Base-by-base conservation (phyloP, 2,113 vertebrate species). In the Chaetops frenatus region DNA sequence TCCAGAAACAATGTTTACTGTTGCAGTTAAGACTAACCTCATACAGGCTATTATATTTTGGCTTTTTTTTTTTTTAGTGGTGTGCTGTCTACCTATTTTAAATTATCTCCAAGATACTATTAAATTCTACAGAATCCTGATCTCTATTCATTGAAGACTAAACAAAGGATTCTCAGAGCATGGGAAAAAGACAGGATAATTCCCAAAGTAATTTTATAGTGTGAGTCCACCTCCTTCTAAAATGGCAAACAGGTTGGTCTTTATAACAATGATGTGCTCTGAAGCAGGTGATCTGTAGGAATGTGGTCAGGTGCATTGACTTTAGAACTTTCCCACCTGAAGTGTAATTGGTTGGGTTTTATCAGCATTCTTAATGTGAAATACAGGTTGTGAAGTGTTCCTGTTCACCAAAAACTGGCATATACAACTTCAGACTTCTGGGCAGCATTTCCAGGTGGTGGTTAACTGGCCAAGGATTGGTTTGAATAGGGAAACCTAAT, bases 391-490 rank as follows among this genome's bases (percentile, higher is more conserved):
- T 45, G 12, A 53, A 78, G 4, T 60, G 13, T 56, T 77, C 17
- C 29, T 50, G 18, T 45, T 85, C 27, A 38, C 12, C 35, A 21
- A 36, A 90, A 65, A 4, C 16, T 74, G 35, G 10, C 5, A 40
- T 13, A 29, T 19, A 20, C 12, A 72, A 51, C 15, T 45, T 62
- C 69, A 44, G 36, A 33, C 6, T 31, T 72, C 48, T 58, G 15
- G 11, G 23, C n/a, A n/a, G 4, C 2, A 40, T 16, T 60, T 84
- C 23, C 38, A 65, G 17, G 12, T 53, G 22, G 14, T 33, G 69
- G 10, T 21, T 54, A 78, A 29, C 25, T 66, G 51, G 25, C 7
- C 0, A 0, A 57, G 24, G 25, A 23, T 19, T 31, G 4, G 7
- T 61, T 44, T 44, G n/a, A 11, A 15, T 20, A 40, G 18, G 58